Percentiles rank a stretch among this genome's conserved stretches.
Conservation (phyloP, 2,888 invertebrate genomes). For the Magallana nippona region DNA sequence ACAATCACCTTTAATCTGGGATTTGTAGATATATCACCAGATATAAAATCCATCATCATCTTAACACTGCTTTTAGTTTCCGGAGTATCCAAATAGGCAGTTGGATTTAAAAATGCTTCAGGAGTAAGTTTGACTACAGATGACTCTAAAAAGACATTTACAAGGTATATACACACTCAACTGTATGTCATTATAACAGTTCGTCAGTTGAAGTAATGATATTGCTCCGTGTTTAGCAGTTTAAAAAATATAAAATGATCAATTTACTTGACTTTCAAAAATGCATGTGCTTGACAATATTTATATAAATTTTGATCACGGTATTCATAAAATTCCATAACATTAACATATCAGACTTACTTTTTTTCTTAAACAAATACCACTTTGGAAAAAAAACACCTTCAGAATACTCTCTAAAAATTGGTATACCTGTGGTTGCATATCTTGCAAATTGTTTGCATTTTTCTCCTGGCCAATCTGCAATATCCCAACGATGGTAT, state of each 20-base stretch:
- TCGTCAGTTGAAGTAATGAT: neutral
- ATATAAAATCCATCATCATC: neutral
- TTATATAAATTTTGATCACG: neutral
- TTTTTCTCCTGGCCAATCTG: neutral
- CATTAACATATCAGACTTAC: no score
- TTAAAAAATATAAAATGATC: neutral
- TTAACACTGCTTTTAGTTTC: neutral
- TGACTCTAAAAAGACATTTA: neutral
- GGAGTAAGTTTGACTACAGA: neutral
- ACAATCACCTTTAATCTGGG: neutral
- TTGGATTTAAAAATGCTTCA: neutral
- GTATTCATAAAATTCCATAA: no score
- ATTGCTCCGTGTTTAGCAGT: neutral
- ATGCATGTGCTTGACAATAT: neutral
- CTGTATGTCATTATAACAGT: neutral
- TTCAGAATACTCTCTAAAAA: neutral
- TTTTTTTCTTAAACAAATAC: neutral
- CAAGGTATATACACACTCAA: no score
- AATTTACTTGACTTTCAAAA: neutral
- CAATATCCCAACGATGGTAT: neutral
- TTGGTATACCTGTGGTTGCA: neutral
- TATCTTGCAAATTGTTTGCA: neutral
- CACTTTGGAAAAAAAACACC: neutral
- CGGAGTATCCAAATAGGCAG: neutral
- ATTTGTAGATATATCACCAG: neutral